Evolutionary conservation across 2,888 invertebrate genomes (phyloP), one percentile per base, ranked within the genome.

Genomic region (Cosmia trapezina): DNA sequence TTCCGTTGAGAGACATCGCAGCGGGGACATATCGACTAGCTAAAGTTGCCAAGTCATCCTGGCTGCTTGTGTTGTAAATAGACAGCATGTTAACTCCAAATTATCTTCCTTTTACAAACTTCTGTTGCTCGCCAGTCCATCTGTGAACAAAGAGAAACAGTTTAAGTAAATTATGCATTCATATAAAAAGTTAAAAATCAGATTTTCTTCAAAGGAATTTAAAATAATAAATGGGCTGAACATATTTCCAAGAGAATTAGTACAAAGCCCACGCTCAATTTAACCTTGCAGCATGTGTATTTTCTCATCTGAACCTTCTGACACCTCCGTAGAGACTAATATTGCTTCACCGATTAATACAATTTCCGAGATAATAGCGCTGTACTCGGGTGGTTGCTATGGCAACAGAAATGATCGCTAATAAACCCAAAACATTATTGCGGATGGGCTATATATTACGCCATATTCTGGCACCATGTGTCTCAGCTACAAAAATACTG

Each of bases 1-100:
- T 90, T 71, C 91, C 91, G 90, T 95, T 95, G 75, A 93, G 87
- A 89, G 91, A 90, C 95, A 95, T 95, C 82, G 90, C 91, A 82
- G 90, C 86, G 80, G 89, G 86, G 51, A 88, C 93, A 93, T 93
- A 85, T 83, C 90, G 90, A 71, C 83, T 86, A 28, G 87, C 85
- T 87, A 90, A 74, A 51, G 88, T 76, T 63, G 87, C 83, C 61
- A 86, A 86, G 79, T 87, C 86, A 67, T 91, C 89, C 81, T 90
- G 84, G 78, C 89, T 84, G 84, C 82, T 88, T 43, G 81, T 87
- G 82, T 83, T 85, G 91, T 91, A 77, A 41, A 83, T 59, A 66
- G 90, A 89, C 78, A 90, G 82, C 92, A 92, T 93, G 69, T 89
- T 92, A 90, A 60, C 83, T 82, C 76, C 83, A 78, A 78, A 78